Evolutionary conservation across 2,888 invertebrate species (phyloP).

Genomic region (Schrankia costaestrigalis): DNA sequence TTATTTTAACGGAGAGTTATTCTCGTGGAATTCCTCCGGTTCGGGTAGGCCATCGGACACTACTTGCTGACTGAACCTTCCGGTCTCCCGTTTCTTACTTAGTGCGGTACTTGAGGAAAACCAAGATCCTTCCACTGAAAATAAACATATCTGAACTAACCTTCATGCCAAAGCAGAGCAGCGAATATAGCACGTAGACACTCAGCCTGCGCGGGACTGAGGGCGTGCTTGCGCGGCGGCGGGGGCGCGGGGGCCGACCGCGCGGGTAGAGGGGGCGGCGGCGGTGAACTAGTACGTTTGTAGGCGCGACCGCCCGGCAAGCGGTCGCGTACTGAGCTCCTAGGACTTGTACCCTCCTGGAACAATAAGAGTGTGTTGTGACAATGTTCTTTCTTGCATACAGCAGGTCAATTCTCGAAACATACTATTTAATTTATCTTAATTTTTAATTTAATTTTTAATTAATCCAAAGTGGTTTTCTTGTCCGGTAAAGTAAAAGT

Average conservation of each 20-base stretch:
- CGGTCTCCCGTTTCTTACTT: too few species aligned
- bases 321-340: constrained; percentile 37
- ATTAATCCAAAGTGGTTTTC: too few species aligned
- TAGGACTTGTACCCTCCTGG: constrained; percentile 37
- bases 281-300: constrained; percentile 67
- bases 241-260: constrained; percentile 51
- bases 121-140: background rate
- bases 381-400: background rate
- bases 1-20: too few species aligned
- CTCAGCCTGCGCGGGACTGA: constrained; percentile 95
- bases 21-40: too few species aligned
- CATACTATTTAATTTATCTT: too few species aligned
- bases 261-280: constrained; percentile 58
- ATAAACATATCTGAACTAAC: constrained; percentile 40
- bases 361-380: background rate
- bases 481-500: too few species aligned
- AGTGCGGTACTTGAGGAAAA: too few species aligned
- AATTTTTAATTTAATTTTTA: too few species aligned
- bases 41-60: too few species aligned
- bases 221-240: constrained; percentile 87
- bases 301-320: constrained; percentile 61
- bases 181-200: constrained; percentile 97
- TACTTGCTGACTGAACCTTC: too few species aligned
- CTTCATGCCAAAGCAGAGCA: constrained; percentile 98
- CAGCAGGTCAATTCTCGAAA: too few species aligned